Base-by-base conservation (phyloP, 1,140 invertebrate species). In the Drosophila tropicalis region DNA sequence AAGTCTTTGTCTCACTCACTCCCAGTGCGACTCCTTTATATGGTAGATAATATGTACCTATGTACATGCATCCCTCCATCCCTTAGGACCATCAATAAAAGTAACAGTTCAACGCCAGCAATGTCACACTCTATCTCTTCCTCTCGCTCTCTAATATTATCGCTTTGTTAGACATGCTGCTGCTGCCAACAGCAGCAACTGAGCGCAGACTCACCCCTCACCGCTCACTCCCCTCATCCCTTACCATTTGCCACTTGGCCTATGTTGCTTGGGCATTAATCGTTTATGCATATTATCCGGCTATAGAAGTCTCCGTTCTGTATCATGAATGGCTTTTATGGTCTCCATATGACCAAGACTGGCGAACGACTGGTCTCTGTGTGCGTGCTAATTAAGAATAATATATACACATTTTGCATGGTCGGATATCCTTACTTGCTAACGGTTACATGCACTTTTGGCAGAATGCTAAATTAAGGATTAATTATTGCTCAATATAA, bases 111-210 rank as follows among this genome's bases (percentile, higher is more conserved):
- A 22, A 51, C 44, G 44, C 44, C 44, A 51, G 44, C 44, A 51
- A 51, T 51, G 44, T 51, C 44, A 51, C 44, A 51, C 44, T 51
- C 44, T 51, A 22, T 51, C 44, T 51, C 44, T 51, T 51, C 44
- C 44, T 51, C 44, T 51, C 44, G 44, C 44, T 51, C 44, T 51
- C 44, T 51, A 51, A 51, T 51, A 22, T 51, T 10, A 51, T 19
- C 44, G 44, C 44, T 51, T 51, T 51, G 44, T 51, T 51, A 51
- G 44, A 51, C 17, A 51, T 51, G 44, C 44, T 51, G 44, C 44
- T 51, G 44, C 44, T 51, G 17, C 44, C 44, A 51, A 51, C 44
- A 51, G 44, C 44, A 51, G 17, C 17, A 51, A 51, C 17, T 19
- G 10, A 1, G 44, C 44, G 3, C 44, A 47, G 5, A 51, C 44